Evolutionary conservation across 2,113 vertebrate species (phyloP).

Genomic region (Zosterops japonicus): DNA sequence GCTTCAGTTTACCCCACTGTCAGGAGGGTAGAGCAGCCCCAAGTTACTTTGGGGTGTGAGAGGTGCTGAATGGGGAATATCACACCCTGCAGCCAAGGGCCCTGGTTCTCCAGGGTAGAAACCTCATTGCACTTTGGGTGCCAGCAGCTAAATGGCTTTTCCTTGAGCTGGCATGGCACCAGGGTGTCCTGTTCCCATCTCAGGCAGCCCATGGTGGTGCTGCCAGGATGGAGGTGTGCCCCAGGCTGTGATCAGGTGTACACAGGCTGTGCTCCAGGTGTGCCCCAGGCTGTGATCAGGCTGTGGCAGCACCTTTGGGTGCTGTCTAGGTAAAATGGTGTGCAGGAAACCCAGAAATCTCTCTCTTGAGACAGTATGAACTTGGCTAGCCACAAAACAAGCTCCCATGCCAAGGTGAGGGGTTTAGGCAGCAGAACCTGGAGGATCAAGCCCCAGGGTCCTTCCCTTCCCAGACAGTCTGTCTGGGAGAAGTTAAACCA

Average conservation of each 20-base stretch:
- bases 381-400: not conserved
- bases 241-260: fast-evolving
- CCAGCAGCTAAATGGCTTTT: not conserved
- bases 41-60: not conserved
- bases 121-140: not conserved
- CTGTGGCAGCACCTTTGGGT: not conserved
- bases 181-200: fast-evolving
- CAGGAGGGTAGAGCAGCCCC: not conserved
- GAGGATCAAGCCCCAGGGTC: not conserved
- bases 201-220: not conserved
- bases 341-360: not conserved
- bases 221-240: not conserved
- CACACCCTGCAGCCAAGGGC: not conserved
- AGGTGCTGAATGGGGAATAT: not conserved
- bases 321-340: not conserved
- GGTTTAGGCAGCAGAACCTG: not conserved
- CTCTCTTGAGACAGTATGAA: not conserved
- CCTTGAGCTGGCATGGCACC: not conserved
- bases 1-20: not conserved
- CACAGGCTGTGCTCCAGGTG: not conserved
- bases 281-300: not conserved
- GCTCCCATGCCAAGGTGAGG: not conserved
- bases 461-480: not conserved
- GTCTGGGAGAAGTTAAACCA: not conserved
- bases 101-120: not conserved